Evolutionary conservation across 2,888 invertebrate species (phyloP).

Genomic region (Cantharis flavilabris): DNA sequence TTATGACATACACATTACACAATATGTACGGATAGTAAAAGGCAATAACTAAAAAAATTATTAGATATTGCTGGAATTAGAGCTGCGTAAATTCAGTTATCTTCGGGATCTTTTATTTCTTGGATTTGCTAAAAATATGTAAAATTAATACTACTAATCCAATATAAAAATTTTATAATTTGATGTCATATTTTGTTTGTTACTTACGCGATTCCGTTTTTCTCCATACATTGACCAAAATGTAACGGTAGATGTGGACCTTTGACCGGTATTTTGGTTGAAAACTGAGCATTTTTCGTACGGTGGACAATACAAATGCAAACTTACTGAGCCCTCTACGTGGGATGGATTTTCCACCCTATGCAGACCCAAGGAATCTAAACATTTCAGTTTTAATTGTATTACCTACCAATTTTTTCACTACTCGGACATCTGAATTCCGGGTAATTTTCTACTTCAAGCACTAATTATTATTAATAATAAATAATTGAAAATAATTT

Average conservation of each 20-base stretch:
- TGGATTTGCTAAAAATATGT: neutral
- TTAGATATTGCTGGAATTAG: neutral
- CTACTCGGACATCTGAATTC: neutral
- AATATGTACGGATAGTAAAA: neutral
- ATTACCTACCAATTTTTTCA: neutral
- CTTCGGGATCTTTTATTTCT: neutral
- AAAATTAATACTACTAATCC: neutral
- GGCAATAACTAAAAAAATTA: neutral
- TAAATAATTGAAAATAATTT: too few relatives aligned
- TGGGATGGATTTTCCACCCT: slow-evolving; percentile 94
- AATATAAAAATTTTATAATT: too few relatives aligned
- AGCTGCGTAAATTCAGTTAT: neutral
- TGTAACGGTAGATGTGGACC: slow-evolving; percentile 72
- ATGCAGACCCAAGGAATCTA: slow-evolving; percentile 93
- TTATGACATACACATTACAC: neutral
- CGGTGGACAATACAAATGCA: slow-evolving; percentile 96
- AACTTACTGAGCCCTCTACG: slow-evolving; percentile 84
- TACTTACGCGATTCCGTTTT: slow-evolving; percentile 67
- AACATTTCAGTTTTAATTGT: slow-evolving; percentile 9
- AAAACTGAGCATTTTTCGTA: slow-evolving; percentile 88
- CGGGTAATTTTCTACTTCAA: too few relatives aligned
- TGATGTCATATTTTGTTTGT: too few relatives aligned
- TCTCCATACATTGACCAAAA: slow-evolving; percentile 94
- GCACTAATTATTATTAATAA: too few relatives aligned
- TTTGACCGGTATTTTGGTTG: slow-evolving; percentile 87